Evolutionary conservation across 2,113 vertebrate species (phyloP).

Genomic region (Lepus europaeus): DNA sequence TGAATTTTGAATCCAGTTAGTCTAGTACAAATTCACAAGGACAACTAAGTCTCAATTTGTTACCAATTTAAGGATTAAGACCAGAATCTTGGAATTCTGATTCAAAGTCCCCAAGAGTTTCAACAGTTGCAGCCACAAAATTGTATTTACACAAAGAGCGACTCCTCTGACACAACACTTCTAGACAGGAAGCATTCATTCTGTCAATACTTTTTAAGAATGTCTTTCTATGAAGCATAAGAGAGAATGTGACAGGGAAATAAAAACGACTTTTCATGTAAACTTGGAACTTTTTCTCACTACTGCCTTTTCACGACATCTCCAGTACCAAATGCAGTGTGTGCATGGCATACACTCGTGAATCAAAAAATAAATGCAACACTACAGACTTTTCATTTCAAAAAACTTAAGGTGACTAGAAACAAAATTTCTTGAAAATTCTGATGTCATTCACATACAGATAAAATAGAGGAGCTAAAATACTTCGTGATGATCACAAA

Average conservation of each 20-base stretch:
- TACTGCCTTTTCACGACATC: not conserved
- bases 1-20: slow-evolving; percentile 27
- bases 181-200: slow-evolving; percentile 44
- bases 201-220: slow-evolving; percentile 17
- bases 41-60: not conserved
- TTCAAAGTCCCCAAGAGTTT: slow-evolving; percentile 40
- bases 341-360: not conserved
- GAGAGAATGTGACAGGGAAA: not conserved
- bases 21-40: not conserved
- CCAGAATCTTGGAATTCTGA: slow-evolving; percentile 47
- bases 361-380: slow-evolving; percentile 29
- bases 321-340: not conserved
- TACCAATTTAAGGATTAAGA: slow-evolving; percentile 39
- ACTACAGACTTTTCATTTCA: not conserved
- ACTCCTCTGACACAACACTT: not conserved
- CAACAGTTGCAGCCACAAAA: slow-evolving; percentile 41
- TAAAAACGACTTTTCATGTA: not conserved
- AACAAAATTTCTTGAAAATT: slow-evolving; percentile 13
- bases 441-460: not conserved
- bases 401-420: not conserved
- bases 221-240: slow-evolving; percentile 6
- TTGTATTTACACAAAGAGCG: not conserved
- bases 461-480: not conserved
- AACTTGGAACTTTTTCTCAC: slow-evolving; percentile 1
- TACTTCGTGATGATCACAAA: slow-evolving; percentile 8